phyloP scores from a whole-genome alignment of 2,888 invertebrate genomes.

The Hypercompe scribonia region DNA sequence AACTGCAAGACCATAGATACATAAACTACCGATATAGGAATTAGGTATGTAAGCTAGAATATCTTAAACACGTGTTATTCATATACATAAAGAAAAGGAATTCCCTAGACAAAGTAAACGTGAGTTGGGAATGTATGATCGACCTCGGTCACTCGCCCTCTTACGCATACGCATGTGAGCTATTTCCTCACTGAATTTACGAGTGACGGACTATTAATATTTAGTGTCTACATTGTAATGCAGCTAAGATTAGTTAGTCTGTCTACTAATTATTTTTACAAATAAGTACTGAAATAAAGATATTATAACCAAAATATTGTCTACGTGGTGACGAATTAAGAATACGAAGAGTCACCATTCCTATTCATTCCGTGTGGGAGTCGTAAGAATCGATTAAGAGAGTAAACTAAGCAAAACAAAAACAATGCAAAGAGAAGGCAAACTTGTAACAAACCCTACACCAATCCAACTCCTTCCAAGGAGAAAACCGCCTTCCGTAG shows the following conservation, averaged over 20 bases:
- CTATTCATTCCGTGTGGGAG: no score
- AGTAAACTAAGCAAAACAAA: no score
- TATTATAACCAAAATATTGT: neutral
- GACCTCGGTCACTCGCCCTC: conserved; percentile 68
- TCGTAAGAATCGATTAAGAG: no score
- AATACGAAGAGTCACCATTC: no score
- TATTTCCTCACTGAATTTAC: conserved; percentile 39
- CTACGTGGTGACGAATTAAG: no score
- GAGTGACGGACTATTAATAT: conserved; percentile 52
- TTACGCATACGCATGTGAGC: conserved; percentile 35
- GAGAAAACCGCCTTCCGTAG: no score
- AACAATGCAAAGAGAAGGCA: no score
- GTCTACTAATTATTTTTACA: no score
- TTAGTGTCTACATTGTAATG: conserved; percentile 5
- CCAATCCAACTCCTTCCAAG: no score
- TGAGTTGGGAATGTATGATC: conserved; percentile 51
- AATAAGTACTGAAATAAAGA: neutral
- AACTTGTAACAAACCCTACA: no score
- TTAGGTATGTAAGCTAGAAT: conserved; percentile 49
- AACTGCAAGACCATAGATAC: neutral
- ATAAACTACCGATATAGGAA: conserved; percentile 13
- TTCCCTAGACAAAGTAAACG: conserved; percentile 53
- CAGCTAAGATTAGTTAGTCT: no score
- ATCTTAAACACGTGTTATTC: conserved; percentile 62
- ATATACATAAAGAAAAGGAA: conserved; percentile 53